Conservation (phyloP, 1,140 invertebrate genomes). For the silkworm (Bombyx mori) region DNA sequence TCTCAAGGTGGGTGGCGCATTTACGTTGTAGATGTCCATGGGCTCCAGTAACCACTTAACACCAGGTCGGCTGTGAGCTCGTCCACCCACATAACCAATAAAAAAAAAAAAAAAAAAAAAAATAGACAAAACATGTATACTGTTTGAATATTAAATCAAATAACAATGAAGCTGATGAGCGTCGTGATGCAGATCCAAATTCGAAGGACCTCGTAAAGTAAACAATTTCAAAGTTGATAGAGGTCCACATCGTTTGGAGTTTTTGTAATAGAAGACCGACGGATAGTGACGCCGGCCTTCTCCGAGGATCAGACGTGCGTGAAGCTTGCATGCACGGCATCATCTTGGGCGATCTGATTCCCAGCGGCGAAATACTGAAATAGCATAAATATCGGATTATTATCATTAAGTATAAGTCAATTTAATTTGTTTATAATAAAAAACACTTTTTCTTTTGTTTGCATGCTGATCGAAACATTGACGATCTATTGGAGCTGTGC, state of each 20-base stretch:
- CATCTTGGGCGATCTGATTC: conserved; percentile 57
- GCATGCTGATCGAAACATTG: neutral
- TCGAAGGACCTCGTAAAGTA: no score
- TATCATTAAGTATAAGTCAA: neutral
- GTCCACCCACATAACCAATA: no score
- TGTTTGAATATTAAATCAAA: no score
- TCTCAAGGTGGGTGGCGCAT: no score
- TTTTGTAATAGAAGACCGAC: conserved; percentile 46
- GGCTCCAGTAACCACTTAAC: no score
- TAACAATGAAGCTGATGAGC: no score
- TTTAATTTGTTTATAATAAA: neutral
- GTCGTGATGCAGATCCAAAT: no score
- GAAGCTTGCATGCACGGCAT: conserved; percentile 50
- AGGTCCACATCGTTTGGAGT: conserved; percentile 44
- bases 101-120: no score
- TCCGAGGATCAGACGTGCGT: conserved; percentile 61
- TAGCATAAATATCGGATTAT: neutral
- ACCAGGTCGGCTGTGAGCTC: no score
- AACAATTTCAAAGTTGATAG: conserved; percentile 42
- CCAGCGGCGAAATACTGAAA: conserved; percentile 56
- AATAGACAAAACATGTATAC: no score
- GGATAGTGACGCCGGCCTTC: conserved; percentile 45
- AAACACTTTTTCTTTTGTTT: neutral
- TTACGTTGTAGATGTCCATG: no score
- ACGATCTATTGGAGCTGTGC: neutral